These are phyloP conservation scores for Caenorhabditis brenneri DNA, from an alignment of 1,140 invertebrate genomes.

Conservation along the genomic window DNA sequence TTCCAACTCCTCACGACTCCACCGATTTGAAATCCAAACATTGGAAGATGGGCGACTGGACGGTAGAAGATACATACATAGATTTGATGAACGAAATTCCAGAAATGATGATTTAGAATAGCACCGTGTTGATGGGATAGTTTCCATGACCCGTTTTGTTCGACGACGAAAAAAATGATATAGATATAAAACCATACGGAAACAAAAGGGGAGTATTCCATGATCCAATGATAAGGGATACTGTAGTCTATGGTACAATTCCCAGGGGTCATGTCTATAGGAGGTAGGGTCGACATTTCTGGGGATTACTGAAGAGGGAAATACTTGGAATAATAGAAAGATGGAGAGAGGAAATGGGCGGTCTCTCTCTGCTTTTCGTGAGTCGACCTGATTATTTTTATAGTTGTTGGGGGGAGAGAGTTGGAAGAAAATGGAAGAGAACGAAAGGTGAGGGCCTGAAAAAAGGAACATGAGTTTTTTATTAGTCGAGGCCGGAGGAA, in stretches of 20 bases:
- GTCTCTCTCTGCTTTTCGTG: too few relatives aligned
- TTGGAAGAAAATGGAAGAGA: too few relatives aligned
- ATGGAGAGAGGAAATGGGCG: not conserved
- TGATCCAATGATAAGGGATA: slow-evolving; percentile 26
- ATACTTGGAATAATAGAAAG: not conserved
- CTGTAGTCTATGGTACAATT: slow-evolving; percentile 32
- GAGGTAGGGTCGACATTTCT: not conserved
- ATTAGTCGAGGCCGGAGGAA: too few relatives aligned
- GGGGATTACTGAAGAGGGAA: not conserved
- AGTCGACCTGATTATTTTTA: too few relatives aligned
- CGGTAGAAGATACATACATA: slow-evolving; percentile 23
- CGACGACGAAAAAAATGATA: slow-evolving; percentile 5
- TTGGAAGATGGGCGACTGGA: slow-evolving; percentile 9
- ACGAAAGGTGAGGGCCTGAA: too few relatives aligned
- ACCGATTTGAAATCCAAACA: slow-evolving; percentile 25
- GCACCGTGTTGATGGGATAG: not conserved
- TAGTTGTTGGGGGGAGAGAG: too few relatives aligned
- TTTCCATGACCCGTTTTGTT: slow-evolving; percentile 4
- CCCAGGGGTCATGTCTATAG: not conserved
- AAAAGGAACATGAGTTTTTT: too few relatives aligned
- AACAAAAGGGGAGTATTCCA: slow-evolving; percentile 14
- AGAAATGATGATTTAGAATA: slow-evolving; percentile 12
- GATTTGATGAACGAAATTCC: slow-evolving; percentile 27
- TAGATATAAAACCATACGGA: slow-evolving; percentile 32
- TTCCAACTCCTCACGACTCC: not conserved